A percentile compares a stretch with the other conserved stretches of the same genome.
phyloP scores from a whole-genome alignment of 2,888 invertebrate genomes.

The Chesias legatella region DNA sequence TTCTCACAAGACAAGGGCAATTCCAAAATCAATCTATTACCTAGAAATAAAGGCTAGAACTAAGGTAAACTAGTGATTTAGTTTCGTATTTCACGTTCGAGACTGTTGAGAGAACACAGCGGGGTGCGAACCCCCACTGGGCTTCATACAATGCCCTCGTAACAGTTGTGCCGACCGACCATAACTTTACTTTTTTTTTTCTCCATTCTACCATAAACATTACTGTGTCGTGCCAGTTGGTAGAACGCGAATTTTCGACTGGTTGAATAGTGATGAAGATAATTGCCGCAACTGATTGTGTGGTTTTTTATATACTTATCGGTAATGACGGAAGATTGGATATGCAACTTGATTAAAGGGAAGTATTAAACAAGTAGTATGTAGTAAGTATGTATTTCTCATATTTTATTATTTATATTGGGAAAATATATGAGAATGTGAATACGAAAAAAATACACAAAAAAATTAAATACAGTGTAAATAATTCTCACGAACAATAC shows the following conservation, averaged over 20 bases:
- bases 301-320: conserved; percentile 14
- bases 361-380: no score
- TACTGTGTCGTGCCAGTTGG: conserved; percentile 62
- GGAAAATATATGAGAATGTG: no score
- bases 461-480: no score
- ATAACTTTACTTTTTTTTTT: conserved; percentile 37
- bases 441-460: no score
- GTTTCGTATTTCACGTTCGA: conserved; percentile 30
- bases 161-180: conserved; percentile 18
- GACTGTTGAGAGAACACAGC: conserved; percentile 17
- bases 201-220: conserved; percentile 60
- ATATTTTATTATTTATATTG: no score
- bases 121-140: conserved; percentile 8
- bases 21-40: conserved; percentile 10
- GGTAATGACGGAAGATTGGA: conserved; percentile 36
- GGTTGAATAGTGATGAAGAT: conserved; percentile 46
- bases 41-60: conserved; percentile 7
- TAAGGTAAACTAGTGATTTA: conserved; percentile 58
- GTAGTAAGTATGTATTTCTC: no score
- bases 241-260: conserved; percentile 46
- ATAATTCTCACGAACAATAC: not conserved
- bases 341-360: no score
- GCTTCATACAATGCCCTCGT: conserved; percentile 11
- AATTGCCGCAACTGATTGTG: conserved; percentile 33
- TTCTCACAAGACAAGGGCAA: not conserved